Base-by-base conservation (phyloP, 2,113 vertebrate genomes). In the Caracal caracal region DNA sequence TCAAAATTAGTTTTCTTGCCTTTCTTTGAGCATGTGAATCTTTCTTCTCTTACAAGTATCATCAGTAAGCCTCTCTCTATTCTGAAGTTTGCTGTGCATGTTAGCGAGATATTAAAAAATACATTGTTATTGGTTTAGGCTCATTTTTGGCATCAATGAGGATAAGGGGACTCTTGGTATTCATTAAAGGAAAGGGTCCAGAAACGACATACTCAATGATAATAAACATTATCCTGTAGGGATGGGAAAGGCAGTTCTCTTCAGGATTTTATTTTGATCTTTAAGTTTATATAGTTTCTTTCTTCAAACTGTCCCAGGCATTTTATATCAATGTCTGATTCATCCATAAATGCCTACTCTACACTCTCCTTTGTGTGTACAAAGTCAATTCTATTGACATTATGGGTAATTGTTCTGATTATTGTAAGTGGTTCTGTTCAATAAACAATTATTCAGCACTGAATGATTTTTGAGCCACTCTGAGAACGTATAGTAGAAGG, bases 251-350 rank as follows among this genome's bases (percentile, higher is more conserved):
- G 17, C 11, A 78, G 26, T 35, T 56, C 49, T 94, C 37, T 47
- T 90, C 24, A 87, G 53, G 16, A 79, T 82, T 86, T 82, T 65
- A 65, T 97, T 96, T 91, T 70, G 90, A 87, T 88, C 51, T 70
- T 93, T 82, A 78, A 91, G 40, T 88, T 84, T 26, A 78, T 22
- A 19, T 30, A 35, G 22, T 88, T 94, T 88, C 7, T 61, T 68
- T 90, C 26, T 63, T 91, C 22, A 80, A 13, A 73, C 2, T 47
- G 33, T 76, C 37, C 22, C 28, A 73, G 19, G 10, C 28, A 63
- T 89, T 71, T 76, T 94, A 49, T 80, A 61, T 47, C 17, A n/a
- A 61, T 59, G 35, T 81, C 22, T 75, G 40, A 82, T 83, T 66
- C 28, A 88, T 65, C 35, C 24, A 66, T 59, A 47, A 53, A 53